Evolutionary conservation across 2,113 vertebrate species (phyloP).

Genomic region (Phocoena phocoena): DNA sequence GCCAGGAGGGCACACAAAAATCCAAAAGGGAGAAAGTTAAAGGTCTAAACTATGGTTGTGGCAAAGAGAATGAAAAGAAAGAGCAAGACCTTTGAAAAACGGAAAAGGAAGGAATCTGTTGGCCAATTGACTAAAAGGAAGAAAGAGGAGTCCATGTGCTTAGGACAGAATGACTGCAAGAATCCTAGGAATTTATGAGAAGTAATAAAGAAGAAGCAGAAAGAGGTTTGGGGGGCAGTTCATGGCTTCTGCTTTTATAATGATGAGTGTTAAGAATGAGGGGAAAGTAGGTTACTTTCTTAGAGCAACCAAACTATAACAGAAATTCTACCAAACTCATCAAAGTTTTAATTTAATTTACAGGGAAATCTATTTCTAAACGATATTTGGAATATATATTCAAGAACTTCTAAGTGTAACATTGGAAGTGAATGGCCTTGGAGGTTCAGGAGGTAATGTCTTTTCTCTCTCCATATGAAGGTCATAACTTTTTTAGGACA

Average conservation of each 20-base stretch:
- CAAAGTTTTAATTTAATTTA: neutral
- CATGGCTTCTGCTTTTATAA: neutral
- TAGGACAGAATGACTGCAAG: neutral
- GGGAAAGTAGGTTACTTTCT: neutral
- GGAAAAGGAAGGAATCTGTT: neutral
- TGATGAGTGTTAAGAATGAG: neutral
- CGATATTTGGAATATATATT: neutral
- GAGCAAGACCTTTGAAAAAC: neutral
- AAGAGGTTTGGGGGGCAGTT: neutral
- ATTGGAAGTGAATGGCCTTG: neutral
- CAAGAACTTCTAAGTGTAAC: neutral
- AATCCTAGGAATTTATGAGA: neutral
- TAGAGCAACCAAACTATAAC: neutral
- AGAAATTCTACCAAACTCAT: neutral
- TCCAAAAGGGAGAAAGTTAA: neutral
- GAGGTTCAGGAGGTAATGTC: neutral
- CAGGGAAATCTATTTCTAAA: neutral
- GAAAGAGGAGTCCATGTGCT: neutral
- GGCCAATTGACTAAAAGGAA: neutral
- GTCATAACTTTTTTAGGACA: neutral
- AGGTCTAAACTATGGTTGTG: neutral
- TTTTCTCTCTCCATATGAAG: neutral
- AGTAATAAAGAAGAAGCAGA: neutral
- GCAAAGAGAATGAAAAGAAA: conserved; percentile 8
- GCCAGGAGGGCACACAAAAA: neutral